Conservation (phyloP, 2,113 vertebrate species). For the Corydoras sp. region DNA sequence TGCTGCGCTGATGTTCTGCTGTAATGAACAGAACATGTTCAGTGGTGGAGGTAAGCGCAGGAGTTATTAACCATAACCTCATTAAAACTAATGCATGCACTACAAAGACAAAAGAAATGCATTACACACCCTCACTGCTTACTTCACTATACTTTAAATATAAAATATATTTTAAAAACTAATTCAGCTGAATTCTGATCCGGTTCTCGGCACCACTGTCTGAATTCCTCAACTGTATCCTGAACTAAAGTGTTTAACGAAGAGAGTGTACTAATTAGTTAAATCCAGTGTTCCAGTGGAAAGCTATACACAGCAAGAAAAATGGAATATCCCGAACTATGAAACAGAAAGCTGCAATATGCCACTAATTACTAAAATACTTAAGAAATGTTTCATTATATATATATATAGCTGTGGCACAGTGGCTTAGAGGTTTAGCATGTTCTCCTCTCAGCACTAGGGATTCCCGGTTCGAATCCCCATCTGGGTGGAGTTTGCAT, state of each 20-base stretch:
- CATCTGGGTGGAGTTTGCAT: no score
- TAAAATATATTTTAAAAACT: not conserved
- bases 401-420: no score
- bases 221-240: not conserved
- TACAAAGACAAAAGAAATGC: not conserved
- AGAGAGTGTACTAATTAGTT: conserved; percentile 1
- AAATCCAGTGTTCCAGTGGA: not conserved
- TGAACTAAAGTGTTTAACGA: conserved; percentile 1
- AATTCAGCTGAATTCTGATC: not conserved
- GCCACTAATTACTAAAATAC: no score
- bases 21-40: conserved; percentile 5
- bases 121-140: not conserved
- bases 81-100: not conserved
- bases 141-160: not conserved
- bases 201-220: not conserved
- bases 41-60: not conserved
- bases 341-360: no score
- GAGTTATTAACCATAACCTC: no score
- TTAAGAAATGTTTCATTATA: no score
- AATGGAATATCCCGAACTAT: not conserved
- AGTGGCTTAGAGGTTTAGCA: no score
- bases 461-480: no score
- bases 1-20: not conserved
- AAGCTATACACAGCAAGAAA: not conserved
- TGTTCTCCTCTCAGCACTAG: no score